Percentiles rank a stretch among this genome's conserved stretches.
These are phyloP conservation scores for Platysternon megacephalum DNA, from an alignment of 2,113 vertebrate species.

Conservation along the genomic window DNA sequence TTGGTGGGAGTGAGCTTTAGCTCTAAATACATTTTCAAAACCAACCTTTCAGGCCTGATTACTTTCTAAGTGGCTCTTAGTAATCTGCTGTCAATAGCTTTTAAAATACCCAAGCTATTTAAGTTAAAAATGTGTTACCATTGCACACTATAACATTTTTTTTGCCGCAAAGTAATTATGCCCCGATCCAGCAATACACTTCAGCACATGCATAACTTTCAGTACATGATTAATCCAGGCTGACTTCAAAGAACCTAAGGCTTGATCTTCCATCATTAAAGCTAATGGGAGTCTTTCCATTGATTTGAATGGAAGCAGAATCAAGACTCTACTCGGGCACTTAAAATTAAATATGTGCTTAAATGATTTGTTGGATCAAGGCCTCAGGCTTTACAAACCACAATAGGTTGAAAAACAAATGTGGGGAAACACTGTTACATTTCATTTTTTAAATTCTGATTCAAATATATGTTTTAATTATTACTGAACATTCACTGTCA, in stretches of 20 bases:
- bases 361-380: neutral
- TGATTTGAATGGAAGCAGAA: neutral
- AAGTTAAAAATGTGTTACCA: neutral
- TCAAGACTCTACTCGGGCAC: neutral
- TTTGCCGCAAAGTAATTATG: too few species aligned
- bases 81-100: neutral
- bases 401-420: neutral
- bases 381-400: conserved; percentile 14
- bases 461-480: conserved; percentile 9
- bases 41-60: neutral
- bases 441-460: conserved; percentile 26
- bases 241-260: conserved; percentile 2
- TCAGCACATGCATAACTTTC: neutral
- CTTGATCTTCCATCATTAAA: neutral
- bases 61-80: neutral
- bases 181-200: neutral
- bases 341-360: neutral
- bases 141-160: neutral
- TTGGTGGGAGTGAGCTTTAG: neutral
- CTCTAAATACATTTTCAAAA: neutral
- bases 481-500: conserved; percentile 13
- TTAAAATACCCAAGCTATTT: neutral
- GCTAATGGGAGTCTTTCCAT: neutral
- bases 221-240: neutral
- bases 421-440: conserved; percentile 2